Percentiles rank a stretch among this genome's conserved stretches.
Evolutionary conservation across 1,140 invertebrate species (phyloP).

Genomic region (Laodelphax striatellus): DNA sequence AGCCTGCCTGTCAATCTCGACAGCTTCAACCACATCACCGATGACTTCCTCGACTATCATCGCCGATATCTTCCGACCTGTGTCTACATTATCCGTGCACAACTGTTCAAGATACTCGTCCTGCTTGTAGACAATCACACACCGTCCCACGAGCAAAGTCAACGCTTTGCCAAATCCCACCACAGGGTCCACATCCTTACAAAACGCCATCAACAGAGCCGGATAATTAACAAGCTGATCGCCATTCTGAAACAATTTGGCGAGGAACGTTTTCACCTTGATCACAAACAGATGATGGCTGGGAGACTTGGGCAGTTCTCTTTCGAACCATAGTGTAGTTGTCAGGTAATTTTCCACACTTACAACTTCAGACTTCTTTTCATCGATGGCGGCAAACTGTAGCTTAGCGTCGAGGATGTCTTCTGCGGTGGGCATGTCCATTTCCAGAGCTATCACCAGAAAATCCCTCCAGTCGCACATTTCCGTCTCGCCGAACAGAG

Average conservation of each 20-base stretch:
- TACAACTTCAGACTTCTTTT: constrained; percentile 31
- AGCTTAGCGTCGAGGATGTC: constrained; percentile 36
- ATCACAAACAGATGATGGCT: constrained; percentile 27
- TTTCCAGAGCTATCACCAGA: constrained; percentile 40
- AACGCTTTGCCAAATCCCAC: constrained; percentile 42
- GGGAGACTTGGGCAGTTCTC: constrained; percentile 26
- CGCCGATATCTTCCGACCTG: neutral
- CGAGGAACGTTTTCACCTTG: constrained; percentile 38
- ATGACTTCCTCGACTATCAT: neutral
- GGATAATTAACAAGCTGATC: constrained; percentile 41
- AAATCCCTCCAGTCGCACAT: constrained; percentile 49
- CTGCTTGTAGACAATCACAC: neutral
- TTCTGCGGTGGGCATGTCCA: constrained; percentile 36
- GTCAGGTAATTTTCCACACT: constrained; percentile 29
- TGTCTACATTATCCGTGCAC: neutral
- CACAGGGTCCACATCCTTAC: constrained; percentile 37
- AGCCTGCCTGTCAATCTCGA: neutral
- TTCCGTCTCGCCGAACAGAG: constrained; percentile 36
- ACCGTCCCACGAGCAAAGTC: constrained; percentile 25
- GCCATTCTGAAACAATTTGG: constrained; percentile 36
- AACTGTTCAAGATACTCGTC: neutral
- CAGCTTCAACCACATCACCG: neutral
- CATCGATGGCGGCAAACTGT: constrained; percentile 34
- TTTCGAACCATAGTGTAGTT: constrained; percentile 42
- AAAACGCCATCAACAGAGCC: constrained; percentile 42